Base-by-base conservation (phyloP, 2,797 vertebrate species). In the Rhinoraja longicauda region DNA sequence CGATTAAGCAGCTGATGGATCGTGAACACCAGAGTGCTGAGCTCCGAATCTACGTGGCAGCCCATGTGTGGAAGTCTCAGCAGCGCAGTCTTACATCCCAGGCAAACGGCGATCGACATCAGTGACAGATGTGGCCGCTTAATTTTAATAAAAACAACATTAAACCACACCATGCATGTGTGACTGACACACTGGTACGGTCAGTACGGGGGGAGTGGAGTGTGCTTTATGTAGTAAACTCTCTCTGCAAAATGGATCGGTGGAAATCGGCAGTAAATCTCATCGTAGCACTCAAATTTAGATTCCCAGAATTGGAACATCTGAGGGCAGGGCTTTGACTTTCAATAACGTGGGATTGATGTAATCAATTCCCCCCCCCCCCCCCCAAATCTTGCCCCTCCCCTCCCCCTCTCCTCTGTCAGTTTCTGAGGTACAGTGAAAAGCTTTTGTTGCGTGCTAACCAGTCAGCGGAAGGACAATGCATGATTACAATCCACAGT, bases 111-210 rank as follows among this genome's bases (percentile, higher is more conserved):
- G 73, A 92, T 67, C 75, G 64, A 70, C 32, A 91, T 36, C 26
- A 39, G 88, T 72, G 70, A 92, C 90, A 92, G 90, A 67, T 92
- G 90, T 75, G 90, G 90, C 36, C 57, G 29, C 70, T 53, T 92
- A 53, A 73, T 73, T 72, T 92, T 92, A 29, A 75, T 45, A 75
- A 72, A 92, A 73, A 53, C 90, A 92, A 92, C 32, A 73, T 72
- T 45, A 92, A 92, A 70, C 64, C 57, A 72, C 26, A 70, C 12
- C 36, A 53, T 26, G 12, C 24, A 73, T 39, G 70, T 53, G 24
- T 90, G 29, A 36, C 13, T 73, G 67, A 72, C 64, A 88, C 9
- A 39, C 24, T 21, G 70, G 39, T 13, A 26, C 15, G 67, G 64
- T 64, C 39, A 39, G 88, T 29, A 21, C 90, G 45, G 90, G 39